These are phyloP conservation scores for Ciconia boyciana DNA, from an alignment of 2,113 vertebrate species.

Conservation along the genomic window DNA sequence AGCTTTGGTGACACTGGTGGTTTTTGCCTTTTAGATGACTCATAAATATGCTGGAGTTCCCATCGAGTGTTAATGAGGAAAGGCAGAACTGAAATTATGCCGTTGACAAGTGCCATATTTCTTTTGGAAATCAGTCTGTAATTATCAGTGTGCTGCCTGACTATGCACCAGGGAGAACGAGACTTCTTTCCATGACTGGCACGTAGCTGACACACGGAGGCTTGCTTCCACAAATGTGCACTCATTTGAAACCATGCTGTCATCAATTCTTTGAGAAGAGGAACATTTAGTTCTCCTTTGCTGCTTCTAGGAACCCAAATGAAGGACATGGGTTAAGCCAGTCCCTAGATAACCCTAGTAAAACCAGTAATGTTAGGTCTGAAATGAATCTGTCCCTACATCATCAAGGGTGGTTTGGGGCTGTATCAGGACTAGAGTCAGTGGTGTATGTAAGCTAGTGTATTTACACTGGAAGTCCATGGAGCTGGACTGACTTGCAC, in stretches of 20 bases:
- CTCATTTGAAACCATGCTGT: neutral
- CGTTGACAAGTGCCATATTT: slow-evolving; percentile 40
- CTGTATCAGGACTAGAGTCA: neutral
- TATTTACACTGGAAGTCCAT: neutral
- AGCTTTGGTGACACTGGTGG: neutral
- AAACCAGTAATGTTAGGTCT: neutral
- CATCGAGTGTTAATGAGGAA: neutral
- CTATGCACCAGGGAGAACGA: neutral
- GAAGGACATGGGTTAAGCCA: neutral
- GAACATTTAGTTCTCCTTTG: neutral
- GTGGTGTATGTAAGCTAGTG: neutral
- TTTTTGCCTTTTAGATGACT: neutral
- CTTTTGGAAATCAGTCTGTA: slow-evolving; percentile 20
- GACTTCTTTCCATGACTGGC: neutral
- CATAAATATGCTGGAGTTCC: neutral
- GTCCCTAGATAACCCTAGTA: neutral
- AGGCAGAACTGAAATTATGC: slow-evolving; percentile 18
- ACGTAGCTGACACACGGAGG: neutral
- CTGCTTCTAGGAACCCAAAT: neutral
- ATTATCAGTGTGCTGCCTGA: slow-evolving; percentile 13
- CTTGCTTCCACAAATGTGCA: neutral
- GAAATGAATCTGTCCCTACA: neutral
- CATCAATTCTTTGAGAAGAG: neutral
- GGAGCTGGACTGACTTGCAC: neutral
- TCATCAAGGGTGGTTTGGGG: neutral